phyloP scores from a whole-genome alignment of 1,140 invertebrate genomes.

The Mactra quadrangularis region DNA sequence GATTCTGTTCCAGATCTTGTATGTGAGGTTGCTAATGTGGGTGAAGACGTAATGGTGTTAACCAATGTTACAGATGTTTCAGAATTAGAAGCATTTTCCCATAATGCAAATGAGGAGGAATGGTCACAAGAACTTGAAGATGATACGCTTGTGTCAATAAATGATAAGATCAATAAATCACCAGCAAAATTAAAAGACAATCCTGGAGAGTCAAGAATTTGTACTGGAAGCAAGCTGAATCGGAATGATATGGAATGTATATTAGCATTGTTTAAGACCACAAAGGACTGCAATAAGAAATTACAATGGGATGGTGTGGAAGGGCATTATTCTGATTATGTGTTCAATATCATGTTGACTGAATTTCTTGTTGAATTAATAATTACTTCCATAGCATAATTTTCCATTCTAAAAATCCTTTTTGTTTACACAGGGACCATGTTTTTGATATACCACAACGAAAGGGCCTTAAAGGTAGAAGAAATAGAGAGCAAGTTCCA shows the following conservation, averaged over 20 bases:
- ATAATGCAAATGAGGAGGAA: not conserved
- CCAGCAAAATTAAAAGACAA: not conserved
- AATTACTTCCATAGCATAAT: no score
- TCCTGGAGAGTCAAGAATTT: not conserved
- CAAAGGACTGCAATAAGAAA: slow-evolving; percentile 38
- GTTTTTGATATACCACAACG: no score
- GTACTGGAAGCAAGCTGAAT: no score
- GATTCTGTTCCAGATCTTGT: not conserved
- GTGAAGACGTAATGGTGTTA: not conserved
- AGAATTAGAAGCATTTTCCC: not conserved
- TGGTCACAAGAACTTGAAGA: not conserved
- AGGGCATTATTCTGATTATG: not conserved
- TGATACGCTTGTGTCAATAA: not conserved
- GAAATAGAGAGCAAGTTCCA: no score
- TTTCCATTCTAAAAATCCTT: no score
- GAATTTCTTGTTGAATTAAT: no score
- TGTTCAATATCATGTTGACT: not conserved
- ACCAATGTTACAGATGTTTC: not conserved
- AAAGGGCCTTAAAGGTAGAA: no score
- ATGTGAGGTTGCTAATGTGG: not conserved
- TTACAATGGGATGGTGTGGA: slow-evolving; percentile 11
- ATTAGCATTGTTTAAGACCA: slow-evolving; percentile 19
- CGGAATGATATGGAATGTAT: slow-evolving; percentile 2
- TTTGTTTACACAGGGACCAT: no score
- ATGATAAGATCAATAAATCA: not conserved